A percentile compares a stretch with the other conserved stretches of the same genome.
Conservation (phyloP, 2,797 vertebrate genomes). For the Enteromius viviparus region DNA sequence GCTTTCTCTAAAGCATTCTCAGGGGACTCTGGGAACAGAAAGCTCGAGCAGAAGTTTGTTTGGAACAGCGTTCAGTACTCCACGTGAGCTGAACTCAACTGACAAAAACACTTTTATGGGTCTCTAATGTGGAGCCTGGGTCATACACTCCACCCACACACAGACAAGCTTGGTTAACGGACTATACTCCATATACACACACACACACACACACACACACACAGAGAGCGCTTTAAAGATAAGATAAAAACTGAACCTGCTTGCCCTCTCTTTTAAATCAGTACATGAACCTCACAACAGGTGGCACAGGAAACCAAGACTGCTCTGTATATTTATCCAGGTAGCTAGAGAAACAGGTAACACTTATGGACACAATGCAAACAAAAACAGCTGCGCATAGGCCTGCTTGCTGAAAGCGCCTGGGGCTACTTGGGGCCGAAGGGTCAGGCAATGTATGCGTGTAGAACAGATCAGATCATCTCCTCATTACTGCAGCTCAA, state of each 20-base stretch:
- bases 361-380: neutral
- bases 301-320: slow-evolving; percentile 12
- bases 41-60: slow-evolving; percentile 62
- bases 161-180: slow-evolving; percentile 1
- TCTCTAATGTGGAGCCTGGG: slow-evolving; percentile 43
- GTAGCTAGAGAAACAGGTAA: slow-evolving; percentile 13
- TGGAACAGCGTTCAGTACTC: slow-evolving; percentile 56
- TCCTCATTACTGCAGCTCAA: slow-evolving; percentile 54
- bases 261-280: slow-evolving; percentile 29
- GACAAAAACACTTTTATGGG: slow-evolving; percentile 43
- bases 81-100: slow-evolving; percentile 46
- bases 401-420: slow-evolving; percentile 6
- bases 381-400: slow-evolving; percentile 19
- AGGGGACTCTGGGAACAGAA: slow-evolving; percentile 63
- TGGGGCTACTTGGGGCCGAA: neutral
- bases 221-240: slow-evolving; percentile 5
- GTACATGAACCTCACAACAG: slow-evolving; percentile 4
- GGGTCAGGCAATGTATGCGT: neutral
- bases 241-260: slow-evolving; percentile 25
- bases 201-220: neutral
- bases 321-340: neutral
- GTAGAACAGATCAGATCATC: slow-evolving; percentile 40
- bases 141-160: slow-evolving; percentile 35
- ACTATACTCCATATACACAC: neutral
- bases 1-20: slow-evolving; percentile 59